Evolutionary conservation across 2,888 invertebrate species (phyloP), one percentile per base, ranked within the genome.

Genomic region (Altica lythri): DNA sequence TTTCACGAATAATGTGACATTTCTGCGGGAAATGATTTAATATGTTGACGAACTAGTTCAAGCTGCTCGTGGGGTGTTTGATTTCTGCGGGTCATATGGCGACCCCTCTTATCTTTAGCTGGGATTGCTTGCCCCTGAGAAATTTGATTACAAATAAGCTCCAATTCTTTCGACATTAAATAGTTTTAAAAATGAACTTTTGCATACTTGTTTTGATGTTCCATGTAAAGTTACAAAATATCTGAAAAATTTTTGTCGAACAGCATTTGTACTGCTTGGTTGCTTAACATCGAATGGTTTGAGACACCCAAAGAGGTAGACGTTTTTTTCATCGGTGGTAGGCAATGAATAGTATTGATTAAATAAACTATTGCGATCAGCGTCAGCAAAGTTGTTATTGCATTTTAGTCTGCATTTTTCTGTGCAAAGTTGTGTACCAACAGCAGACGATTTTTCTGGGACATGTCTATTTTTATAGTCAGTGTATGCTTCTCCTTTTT

Each of bases 391-490:
- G 38, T 18, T 53, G 53, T 29, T 53, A 27, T 43, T 44, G 51
- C 45, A 55, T 43, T 51, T 50, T 44, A 44, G 22, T 43, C 55
- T 55, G 34, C 43, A 55, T 49, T 55, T 55, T 55, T 51, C 50
- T 45, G 44, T 55, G 51, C 48, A 53, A 48, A 53, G 53, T 34
- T 17, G 8, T 55, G n/a, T 43, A 35, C 50, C 55, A 43, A 50
- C 40, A 42, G 49, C 35, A 13, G 49, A 53, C 22, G 48, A 29
- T 53, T 53, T 53, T 53, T 45, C 52, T 40, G 53, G 48, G 12
- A 48, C 51, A 27, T 19, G 44, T n/a, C 37, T 55, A 51, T 55
- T 55, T 55, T 55, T 55, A 44, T 51, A 55, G 55, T 51, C 50
- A 51, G 38, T 44, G 30, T 55, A 54, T 49, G 14, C 49, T 54